Conservation (phyloP, 2,113 vertebrate genomes). For the Podarcis cretensis region DNA sequence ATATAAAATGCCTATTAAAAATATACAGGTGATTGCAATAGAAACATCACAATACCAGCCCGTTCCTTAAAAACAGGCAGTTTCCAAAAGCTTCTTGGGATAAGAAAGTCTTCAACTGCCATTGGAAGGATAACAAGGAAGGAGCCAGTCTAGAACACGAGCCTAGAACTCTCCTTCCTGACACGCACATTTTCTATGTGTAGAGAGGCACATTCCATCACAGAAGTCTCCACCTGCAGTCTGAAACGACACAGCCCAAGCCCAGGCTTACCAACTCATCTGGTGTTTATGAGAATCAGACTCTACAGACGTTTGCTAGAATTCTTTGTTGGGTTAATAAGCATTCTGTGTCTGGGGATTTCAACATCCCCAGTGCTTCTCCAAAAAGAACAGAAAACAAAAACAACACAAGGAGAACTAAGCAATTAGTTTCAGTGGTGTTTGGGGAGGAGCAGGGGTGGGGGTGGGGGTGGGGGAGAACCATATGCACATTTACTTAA, state of each 20-base stretch:
- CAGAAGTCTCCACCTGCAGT: neutral
- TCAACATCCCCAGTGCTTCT: slow-evolving; percentile 15
- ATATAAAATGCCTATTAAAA: no score
- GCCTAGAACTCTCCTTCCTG: neutral
- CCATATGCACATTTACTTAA: neutral
- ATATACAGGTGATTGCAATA: no score
- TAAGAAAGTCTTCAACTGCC: no score
- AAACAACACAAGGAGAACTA: slow-evolving; percentile 18
- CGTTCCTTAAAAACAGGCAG: no score
- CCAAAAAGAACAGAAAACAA: slow-evolving; percentile 11
- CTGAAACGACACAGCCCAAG: neutral
- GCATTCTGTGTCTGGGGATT: slow-evolving; percentile 30
- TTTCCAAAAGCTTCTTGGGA: no score
- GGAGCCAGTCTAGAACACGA: neutral
- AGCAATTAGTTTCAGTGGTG: slow-evolving; percentile 19
- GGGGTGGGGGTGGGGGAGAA: neutral
- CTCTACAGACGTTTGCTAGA: neutral
- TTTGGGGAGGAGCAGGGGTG: neutral
- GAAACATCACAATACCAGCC: no score
- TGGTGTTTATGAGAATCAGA: neutral
- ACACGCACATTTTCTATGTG: neutral
- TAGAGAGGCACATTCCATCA: neutral
- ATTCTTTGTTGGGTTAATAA: slow-evolving; percentile 18
- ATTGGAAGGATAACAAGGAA: no score
- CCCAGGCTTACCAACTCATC: neutral